Base-by-base conservation (phyloP, 2,888 invertebrate species). In the Philhelius pedissequus region DNA sequence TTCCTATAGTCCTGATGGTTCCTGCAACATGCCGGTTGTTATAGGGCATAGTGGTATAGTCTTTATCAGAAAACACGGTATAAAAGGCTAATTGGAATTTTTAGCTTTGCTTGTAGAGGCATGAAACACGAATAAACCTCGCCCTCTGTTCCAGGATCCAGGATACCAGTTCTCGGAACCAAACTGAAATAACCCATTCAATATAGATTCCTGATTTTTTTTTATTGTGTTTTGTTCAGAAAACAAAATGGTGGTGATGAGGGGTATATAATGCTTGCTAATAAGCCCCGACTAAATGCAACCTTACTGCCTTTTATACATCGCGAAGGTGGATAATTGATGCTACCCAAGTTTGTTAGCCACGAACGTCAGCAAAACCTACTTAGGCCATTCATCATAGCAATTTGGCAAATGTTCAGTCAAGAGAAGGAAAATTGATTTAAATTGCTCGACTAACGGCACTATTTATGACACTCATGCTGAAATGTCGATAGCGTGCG, bases 341-440 rank as follows among this genome's bases (percentile, higher is more conserved):
- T 81, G 68, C 70, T 52, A 64, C 25, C 25, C 70, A 70, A 81
- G 70, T 71, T 58, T 70, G 64, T 64, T 66, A 25, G 38, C 66
- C 69, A 76, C 70, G 70, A 64, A 81, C 40, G 52, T 64, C 76
- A 71, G 54, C 54, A 27, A 62, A 52, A 18, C 32, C 62, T 38
- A 52, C 69, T 69, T 62, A 69, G 45, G 13, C 48, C 75, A 75
- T 80, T 81, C 70, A 81, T 76, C 70, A 81, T 64, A 66, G 81
- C 81, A 81, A 81, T 81, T 81, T 81, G 58, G 50, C 43, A 62
- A 43, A 70, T 81, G 76, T 81, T 70, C 76, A 81, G 56, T 81
- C 76, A 70, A 64, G 76, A 76, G 56, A 50, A 81, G 70, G 56
- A 40, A 81, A 81, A 81, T 81, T 81, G 81, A 81, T 81, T 81